A percentile compares a stretch with the other conserved stretches of the same genome.
These are phyloP conservation scores for Florisuga fusca DNA, from an alignment of 2,797 vertebrate genomes.

Conservation along the genomic window DNA sequence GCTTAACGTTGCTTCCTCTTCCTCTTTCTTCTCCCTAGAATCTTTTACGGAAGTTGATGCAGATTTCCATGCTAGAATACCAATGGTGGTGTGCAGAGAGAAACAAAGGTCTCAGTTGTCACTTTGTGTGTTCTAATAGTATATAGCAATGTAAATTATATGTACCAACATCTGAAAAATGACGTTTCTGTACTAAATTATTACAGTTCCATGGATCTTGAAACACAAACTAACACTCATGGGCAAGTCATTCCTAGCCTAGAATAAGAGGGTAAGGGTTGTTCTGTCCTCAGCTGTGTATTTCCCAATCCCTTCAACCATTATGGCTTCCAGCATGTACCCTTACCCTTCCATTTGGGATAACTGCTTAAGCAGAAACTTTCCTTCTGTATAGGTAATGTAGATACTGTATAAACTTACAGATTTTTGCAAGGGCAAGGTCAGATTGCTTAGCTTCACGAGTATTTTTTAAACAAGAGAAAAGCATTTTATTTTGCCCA, in stretches of 20 bases:
- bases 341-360: conserved; percentile 44
- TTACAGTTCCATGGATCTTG: conserved; percentile 70
- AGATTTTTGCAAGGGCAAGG: not conserved
- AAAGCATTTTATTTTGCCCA: conserved; percentile 44
- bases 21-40: conserved; percentile 77
- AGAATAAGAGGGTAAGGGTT: conserved; percentile 68
- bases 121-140: conserved; percentile 71
- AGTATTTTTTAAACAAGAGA: not conserved
- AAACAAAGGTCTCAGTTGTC: conserved; percentile 85
- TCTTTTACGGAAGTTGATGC: conserved; percentile 89
- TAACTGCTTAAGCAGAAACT: conserved; percentile 35
- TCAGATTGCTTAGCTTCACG: not conserved
- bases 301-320: conserved; percentile 27
- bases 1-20: conserved; percentile 37
- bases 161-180: conserved; percentile 49
- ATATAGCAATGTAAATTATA: conserved; percentile 53
- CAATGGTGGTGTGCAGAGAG: conserved; percentile 93
- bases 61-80: conserved; percentile 93
- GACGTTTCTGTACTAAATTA: conserved; percentile 59
- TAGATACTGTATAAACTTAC: not conserved
- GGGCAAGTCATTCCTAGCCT: conserved; percentile 67
- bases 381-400: not conserved
- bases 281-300: conserved; percentile 57
- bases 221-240: conserved; percentile 62
- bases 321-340: conserved; percentile 52